Base-by-base conservation (phyloP, 2,113 vertebrate genomes). In the Plectropomus leopardus region DNA sequence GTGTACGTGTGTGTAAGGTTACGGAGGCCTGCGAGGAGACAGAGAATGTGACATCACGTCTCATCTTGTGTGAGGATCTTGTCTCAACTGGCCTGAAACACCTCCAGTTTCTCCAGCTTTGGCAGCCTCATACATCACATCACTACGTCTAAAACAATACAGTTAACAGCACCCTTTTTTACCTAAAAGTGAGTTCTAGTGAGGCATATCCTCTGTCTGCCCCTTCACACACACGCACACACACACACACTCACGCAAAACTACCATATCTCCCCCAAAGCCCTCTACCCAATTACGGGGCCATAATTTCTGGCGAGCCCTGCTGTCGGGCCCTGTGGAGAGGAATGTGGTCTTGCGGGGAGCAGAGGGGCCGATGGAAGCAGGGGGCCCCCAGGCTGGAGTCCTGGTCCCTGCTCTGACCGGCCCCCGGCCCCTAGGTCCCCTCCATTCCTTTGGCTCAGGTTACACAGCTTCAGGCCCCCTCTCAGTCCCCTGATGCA, bases 301-400 rank as follows among this genome's bases (percentile, higher is more conserved):
- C 83, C 82, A 82, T 91, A 88, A 91, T 84, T 91, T 88, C 71
- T 85, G 69, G 64, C 7, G 15, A 88, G 83, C 74, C 87, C 86
- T 83, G 83, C 87, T 91, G 91, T 90, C 70, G 17, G 72, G 82
- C 50, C 72, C 76, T 76, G 65, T 60, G 42, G 85, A 89, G 86
- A 91, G 90, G 91, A 94, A 94, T 93, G 92, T 67, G 82, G 70
- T 86, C 86, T 83, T 92, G 73, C 90, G 88, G 76, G 84, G 88
- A 88, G 86, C 67, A 78, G 75, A 73, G 84, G 80, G 86, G 77
- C 83, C 70, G 53, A 59, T 67, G 73, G 76, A 86, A 77, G 77
- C 63, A 74, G 88, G 89, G 78, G 88, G 86, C 47, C 48, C 80
- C 80, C 66, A 72, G 53, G 50, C 74, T 60, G 64, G 64, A 80